Percentiles rank a stretch among this genome's conserved stretches.
phyloP scores from a whole-genome alignment of 2,888 invertebrate species.

The Schrankia costaestrigalis region DNA sequence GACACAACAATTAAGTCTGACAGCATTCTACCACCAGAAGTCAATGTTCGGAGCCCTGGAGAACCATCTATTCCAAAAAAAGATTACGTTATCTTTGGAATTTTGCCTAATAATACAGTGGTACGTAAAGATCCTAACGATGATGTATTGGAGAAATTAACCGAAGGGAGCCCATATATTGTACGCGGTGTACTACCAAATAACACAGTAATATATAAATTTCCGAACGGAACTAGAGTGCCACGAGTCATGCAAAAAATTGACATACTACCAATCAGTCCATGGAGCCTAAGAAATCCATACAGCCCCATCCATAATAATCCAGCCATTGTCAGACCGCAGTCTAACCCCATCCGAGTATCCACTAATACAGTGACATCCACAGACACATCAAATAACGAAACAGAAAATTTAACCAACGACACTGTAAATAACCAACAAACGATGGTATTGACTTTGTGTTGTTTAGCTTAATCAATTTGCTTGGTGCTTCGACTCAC shows the following conservation, averaged over 20 bases:
- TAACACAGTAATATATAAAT: constrained; percentile 89
- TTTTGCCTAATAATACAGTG: constrained; percentile 89
- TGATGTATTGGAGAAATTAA: constrained; percentile 83
- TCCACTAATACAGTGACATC: constrained; percentile 84
- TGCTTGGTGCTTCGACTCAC: constrained; percentile 62
- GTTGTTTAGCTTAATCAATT: constrained; percentile 74
- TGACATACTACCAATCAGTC: constrained; percentile 82
- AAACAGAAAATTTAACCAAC: constrained; percentile 76
- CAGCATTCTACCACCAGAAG: constrained; percentile 43
- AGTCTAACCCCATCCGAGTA: constrained; percentile 82
- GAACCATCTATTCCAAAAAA: constrained; percentile 74
- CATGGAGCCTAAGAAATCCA: constrained; percentile 81
- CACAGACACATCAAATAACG: constrained; percentile 80
- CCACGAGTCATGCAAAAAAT: constrained; percentile 83
- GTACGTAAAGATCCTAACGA: constrained; percentile 87
- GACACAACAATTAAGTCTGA: constrained; percentile 38
- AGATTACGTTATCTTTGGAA: constrained; percentile 88
- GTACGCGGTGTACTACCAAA: constrained; percentile 89
- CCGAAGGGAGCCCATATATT: constrained; percentile 86
- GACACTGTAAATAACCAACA: constrained; percentile 80
- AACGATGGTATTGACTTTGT: constrained; percentile 76
- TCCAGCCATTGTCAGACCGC: constrained; percentile 79
- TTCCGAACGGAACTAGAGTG: constrained; percentile 89
- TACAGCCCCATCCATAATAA: constrained; percentile 82
- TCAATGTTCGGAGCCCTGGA: constrained; percentile 41